Conservation (phyloP, 2,113 vertebrate genomes). For the Oostethus manadensis region DNA sequence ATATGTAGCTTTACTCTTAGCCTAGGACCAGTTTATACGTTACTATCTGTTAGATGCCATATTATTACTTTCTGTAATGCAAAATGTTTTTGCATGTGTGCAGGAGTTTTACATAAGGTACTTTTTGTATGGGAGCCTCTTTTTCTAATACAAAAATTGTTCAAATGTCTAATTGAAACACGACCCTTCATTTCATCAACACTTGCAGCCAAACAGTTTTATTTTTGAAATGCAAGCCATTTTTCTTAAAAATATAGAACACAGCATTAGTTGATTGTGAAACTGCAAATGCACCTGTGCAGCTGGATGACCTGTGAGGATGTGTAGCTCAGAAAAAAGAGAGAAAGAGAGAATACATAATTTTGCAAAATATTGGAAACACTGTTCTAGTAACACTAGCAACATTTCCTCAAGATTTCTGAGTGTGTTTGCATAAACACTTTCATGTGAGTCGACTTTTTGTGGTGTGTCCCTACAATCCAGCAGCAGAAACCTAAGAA, state of each 20-base stretch:
- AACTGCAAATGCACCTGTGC: constrained; percentile 9
- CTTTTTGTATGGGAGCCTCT: not conserved
- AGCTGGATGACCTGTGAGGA: too few species aligned
- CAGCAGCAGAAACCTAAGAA: constrained; percentile 61
- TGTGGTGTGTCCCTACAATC: constrained; percentile 44
- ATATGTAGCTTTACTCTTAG: not conserved
- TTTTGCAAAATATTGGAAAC: not conserved
- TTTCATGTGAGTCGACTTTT: not conserved
- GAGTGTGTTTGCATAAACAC: constrained; percentile 16
- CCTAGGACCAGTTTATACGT: not conserved
- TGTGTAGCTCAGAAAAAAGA: too few species aligned
- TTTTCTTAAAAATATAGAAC: constrained; percentile 20
- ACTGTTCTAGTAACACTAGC: too few species aligned
- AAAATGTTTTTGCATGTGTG: not conserved
- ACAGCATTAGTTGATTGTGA: constrained; percentile 18
- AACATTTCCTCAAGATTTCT: not conserved
- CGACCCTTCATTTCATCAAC: too few species aligned
- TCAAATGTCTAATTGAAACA: not conserved
- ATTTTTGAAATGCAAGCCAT: constrained; percentile 21
- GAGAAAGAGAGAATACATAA: too few species aligned
- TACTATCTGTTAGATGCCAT: not conserved
- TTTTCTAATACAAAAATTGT: not conserved
- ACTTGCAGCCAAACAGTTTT: not conserved
- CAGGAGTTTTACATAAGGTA: not conserved
- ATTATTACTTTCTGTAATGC: not conserved